These are phyloP conservation scores for Campylomormyrus numenius DNA, from an alignment of 2,113 vertebrate species.

Conservation along the genomic window DNA sequence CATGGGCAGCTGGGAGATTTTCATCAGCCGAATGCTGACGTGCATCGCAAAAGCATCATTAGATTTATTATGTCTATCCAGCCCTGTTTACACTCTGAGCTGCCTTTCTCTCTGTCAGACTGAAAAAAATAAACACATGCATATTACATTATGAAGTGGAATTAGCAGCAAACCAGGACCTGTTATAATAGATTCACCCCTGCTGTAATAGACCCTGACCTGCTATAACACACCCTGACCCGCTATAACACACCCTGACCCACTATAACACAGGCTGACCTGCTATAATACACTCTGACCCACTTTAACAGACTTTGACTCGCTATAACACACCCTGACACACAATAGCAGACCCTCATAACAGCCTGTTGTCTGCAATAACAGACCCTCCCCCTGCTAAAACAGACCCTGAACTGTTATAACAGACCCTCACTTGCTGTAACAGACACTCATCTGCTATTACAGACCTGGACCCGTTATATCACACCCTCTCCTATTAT, in stretches of 20 bases:
- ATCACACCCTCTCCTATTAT: too few species aligned
- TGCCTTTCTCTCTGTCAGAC: not conserved
- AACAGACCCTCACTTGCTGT: too few species aligned
- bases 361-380: too few species aligned
- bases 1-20: not conserved
- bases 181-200: not conserved
- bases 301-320: not conserved
- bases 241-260: not conserved
- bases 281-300: not conserved
- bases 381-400: too few species aligned
- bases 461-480: too few species aligned
- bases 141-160: not conserved
- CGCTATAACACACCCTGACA: too few species aligned
- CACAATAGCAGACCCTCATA: too few species aligned
- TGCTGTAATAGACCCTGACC: not conserved
- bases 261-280: not conserved
- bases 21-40: too few species aligned
- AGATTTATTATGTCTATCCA: not conserved
- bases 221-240: not conserved
- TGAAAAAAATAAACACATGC: not conserved
- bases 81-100: not conserved
- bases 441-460: too few species aligned
- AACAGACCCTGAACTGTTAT: too few species aligned
- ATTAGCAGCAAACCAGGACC: too few species aligned
- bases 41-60: not conserved